These are phyloP conservation scores for Nycticorax nycticorax DNA, from an alignment of 2,113 vertebrate genomes.

Conservation along the genomic window DNA sequence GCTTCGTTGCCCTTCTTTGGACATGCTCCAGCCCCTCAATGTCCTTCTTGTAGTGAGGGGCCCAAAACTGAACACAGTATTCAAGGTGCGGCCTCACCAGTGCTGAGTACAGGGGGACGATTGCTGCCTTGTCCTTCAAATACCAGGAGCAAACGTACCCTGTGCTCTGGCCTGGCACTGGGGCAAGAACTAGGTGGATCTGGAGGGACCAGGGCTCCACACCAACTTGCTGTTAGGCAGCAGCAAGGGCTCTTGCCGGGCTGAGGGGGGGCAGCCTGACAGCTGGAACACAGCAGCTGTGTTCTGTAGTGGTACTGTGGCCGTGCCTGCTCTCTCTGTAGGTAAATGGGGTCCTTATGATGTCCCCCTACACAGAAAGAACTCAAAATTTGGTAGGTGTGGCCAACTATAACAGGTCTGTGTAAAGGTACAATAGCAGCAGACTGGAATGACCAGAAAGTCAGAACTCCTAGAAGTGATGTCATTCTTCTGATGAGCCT, in stretches of 20 bases:
- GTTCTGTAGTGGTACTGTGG: neutral
- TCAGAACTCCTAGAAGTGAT: neutral
- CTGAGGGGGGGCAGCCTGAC: neutral
- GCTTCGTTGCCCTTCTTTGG: too few relatives aligned
- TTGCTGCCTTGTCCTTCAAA: neutral
- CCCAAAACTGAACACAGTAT: too few relatives aligned
- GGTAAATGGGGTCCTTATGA: neutral
- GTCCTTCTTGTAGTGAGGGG: too few relatives aligned
- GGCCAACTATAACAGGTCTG: neutral
- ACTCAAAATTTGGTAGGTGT: neutral
- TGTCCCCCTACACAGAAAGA: neutral
- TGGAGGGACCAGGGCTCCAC: neutral
- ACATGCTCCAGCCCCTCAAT: too few relatives aligned
- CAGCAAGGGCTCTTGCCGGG: neutral
- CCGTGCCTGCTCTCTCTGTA: fast-evolving
- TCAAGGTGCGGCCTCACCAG: too few relatives aligned
- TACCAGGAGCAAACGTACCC: neutral
- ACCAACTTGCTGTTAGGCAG: neutral
- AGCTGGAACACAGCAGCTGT: neutral
- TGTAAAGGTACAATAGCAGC: neutral
- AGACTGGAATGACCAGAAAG: neutral
- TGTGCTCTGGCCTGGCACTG: neutral
- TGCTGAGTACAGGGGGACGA: too few relatives aligned
- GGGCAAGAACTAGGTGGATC: neutral
- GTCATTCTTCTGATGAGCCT: neutral